Conservation (phyloP, 1,140 invertebrate genomes). For the fruit fly (Drosophila melanogaster) region DNA sequence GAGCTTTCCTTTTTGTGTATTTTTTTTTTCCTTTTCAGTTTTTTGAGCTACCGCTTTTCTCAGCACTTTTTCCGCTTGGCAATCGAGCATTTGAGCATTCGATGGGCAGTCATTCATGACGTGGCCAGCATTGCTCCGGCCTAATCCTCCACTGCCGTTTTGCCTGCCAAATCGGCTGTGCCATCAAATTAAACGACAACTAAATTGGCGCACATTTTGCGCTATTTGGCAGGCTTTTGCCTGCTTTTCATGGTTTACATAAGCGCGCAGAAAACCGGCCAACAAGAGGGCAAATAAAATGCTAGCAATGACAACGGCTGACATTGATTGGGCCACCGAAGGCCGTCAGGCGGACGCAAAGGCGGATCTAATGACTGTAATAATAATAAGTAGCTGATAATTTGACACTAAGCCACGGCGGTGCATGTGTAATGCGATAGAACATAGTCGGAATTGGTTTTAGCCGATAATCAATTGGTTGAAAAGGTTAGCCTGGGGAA, state of each 20-base stretch:
- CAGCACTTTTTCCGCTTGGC: constrained; percentile 40
- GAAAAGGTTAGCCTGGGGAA: background rate
- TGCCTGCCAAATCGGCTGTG: constrained; percentile 64
- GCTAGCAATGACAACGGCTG: constrained; percentile 62
- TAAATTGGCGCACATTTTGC: constrained; percentile 72
- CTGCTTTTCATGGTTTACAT: constrained; percentile 49
- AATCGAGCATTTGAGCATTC: constrained; percentile 1
- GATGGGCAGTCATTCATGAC: constrained; percentile 48
- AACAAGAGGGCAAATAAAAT: constrained; percentile 21
- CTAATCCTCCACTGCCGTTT: constrained; percentile 53
- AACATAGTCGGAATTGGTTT: constrained; percentile 15
- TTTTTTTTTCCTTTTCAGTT: constrained; percentile 7
- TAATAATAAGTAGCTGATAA: constrained; percentile 56
- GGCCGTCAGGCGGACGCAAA: constrained; percentile 4
- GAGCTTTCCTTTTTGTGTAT: constrained; percentile 13
- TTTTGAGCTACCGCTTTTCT: constrained; percentile 50
- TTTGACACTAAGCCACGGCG: constrained; percentile 48
- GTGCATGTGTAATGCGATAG: constrained; percentile 38
- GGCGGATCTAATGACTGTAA: constrained; percentile 42
- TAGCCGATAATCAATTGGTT: constrained; percentile 13
- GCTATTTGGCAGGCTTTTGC: constrained; percentile 73
- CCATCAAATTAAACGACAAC: constrained; percentile 76
- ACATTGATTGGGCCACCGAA: constrained; percentile 50
- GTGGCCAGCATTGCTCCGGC: constrained; percentile 30
- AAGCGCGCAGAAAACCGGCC: constrained; percentile 21